Conservation (phyloP, 1,140 invertebrate genomes). For the Anagrus nilaparvatae region DNA sequence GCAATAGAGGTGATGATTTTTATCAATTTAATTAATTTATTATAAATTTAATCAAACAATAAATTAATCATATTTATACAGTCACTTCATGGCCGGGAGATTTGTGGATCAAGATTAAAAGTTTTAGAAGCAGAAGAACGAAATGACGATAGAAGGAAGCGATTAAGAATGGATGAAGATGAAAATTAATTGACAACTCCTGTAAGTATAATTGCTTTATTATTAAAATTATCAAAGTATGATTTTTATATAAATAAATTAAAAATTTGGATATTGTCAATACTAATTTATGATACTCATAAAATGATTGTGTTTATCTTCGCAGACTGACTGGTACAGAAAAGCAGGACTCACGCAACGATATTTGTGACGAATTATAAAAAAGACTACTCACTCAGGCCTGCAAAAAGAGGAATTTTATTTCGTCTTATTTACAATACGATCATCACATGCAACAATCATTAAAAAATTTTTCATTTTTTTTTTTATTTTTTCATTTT, state of each 20-base stretch:
- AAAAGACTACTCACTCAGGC: conserved; percentile 45
- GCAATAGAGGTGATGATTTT: conserved; percentile 54
- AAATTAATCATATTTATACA: conserved; percentile 25
- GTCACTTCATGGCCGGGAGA: conserved; percentile 69
- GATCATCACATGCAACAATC: conserved; percentile 38
- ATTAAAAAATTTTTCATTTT: conserved; percentile 35
- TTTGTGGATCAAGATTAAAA: conserved; percentile 72
- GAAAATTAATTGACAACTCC: conserved; percentile 34
- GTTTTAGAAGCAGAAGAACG: conserved; percentile 83
- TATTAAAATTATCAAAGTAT: conserved; percentile 18
- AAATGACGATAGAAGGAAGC: conserved; percentile 46
- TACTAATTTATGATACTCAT: no score
- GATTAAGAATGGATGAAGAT: conserved; percentile 43
- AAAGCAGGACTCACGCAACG: conserved; percentile 44
- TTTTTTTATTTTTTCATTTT: conserved; percentile 23
- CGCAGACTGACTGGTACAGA: conserved; percentile 45
- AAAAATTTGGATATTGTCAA: no score
- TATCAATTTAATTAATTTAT: conserved; percentile 2
- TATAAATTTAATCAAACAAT: neutral
- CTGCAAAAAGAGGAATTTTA: conserved; percentile 40
- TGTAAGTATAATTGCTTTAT: conserved; percentile 40
- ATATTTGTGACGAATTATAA: conserved; percentile 43
- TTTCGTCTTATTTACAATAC: conserved; percentile 40
- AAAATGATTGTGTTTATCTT: conserved; percentile 43
- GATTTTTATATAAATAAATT: conserved; percentile 14